phyloP scores from a whole-genome alignment of 1,140 invertebrate species.

The Magallana ariakensis region DNA sequence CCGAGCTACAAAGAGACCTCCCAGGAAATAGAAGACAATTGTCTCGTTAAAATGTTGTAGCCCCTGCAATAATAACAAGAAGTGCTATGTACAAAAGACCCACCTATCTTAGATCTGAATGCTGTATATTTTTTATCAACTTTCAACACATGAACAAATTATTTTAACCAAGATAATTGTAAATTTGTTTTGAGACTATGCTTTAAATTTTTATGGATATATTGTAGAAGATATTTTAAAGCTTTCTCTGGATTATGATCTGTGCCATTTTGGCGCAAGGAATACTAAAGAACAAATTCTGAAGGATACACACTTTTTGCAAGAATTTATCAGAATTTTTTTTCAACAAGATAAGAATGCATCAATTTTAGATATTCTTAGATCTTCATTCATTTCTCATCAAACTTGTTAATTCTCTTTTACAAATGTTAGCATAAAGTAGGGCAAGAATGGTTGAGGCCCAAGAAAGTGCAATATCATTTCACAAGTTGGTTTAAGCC shows the following conservation, averaged over 20 bases:
- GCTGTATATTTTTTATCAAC: not conserved
- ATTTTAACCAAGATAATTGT: slow-evolving; percentile 14
- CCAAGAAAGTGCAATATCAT: slow-evolving; percentile 6
- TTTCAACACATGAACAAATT: slow-evolving; percentile 9
- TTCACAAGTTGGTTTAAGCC: not conserved
- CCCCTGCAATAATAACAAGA: not conserved
- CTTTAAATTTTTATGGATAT: not conserved
- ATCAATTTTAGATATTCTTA: no score
- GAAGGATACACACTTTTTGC: not conserved
- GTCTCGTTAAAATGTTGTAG: not conserved
- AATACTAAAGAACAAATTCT: not conserved
- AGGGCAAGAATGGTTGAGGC: not conserved
- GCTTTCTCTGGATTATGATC: not conserved
- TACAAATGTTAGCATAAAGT: not conserved
- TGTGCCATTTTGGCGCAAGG: not conserved
- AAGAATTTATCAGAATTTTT: not conserved
- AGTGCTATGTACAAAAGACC: slow-evolving; percentile 24
- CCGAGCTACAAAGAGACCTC: not conserved
- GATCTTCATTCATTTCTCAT: no score
- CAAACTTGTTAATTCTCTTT: not conserved
- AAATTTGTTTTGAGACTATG: not conserved
- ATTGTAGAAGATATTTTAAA: not conserved
- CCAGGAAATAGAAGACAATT: not conserved
- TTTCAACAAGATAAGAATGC: no score
- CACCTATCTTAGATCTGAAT: slow-evolving; percentile 8